Evolutionary conservation across 2,888 invertebrate genomes (phyloP).

Genomic region (Heliconius charithonia): DNA sequence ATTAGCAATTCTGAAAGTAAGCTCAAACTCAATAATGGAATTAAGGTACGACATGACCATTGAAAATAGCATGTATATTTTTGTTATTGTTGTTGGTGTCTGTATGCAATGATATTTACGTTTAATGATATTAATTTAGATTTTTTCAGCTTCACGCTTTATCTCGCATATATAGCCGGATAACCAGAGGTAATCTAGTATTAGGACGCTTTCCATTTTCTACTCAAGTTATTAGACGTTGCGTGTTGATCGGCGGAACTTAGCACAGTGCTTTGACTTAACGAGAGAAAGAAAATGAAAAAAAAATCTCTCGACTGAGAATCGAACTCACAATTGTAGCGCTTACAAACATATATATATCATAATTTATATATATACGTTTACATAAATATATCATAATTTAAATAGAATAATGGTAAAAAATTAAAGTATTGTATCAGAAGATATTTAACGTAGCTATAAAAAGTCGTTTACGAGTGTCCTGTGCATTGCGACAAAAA

Average conservation of each 20-base stretch:
- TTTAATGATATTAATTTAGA: neutral
- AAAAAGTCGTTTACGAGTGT: neutral
- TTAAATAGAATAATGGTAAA: neutral
- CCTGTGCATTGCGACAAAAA: slow-evolving; percentile 17
- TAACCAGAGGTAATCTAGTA: neutral
- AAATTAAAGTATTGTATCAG: neutral
- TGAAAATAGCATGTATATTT: neutral
- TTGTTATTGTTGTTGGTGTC: neutral
- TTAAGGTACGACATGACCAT: neutral
- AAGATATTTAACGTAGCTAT: neutral
- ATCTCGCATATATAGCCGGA: no score
- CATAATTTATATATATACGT: no score
- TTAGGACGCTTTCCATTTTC: neutral
- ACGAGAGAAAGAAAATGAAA: neutral
- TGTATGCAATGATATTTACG: neutral
- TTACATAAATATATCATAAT: neutral
- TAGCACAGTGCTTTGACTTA: neutral
- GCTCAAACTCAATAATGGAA: neutral
- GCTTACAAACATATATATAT: neutral
- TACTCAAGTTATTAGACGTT: neutral
- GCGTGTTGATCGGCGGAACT: neutral
- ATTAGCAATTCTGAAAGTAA: slow-evolving; percentile 9
- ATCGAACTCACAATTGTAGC: no score
- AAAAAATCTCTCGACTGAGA: no score
- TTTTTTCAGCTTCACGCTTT: no score